phyloP scores from a whole-genome alignment of 2,888 invertebrate species.

The Stramonita haemastoma region DNA sequence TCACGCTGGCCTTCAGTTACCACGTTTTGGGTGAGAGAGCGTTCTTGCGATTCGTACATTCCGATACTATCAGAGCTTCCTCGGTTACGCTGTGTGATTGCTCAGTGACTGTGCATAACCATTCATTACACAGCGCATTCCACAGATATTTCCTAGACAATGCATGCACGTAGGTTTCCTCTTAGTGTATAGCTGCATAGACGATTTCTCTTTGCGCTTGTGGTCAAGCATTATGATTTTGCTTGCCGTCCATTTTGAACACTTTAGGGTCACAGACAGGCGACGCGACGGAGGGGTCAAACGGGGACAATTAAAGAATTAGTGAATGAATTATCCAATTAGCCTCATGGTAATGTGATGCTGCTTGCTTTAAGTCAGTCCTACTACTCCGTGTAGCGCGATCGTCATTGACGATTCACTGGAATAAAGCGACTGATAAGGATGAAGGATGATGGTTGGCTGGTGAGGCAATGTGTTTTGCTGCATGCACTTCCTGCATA shows the following conservation, averaged over 20 bases:
- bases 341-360: background rate
- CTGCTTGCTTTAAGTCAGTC: background rate
- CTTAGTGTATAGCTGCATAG: background rate
- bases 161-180: background rate
- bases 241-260: conserved; percentile 33
- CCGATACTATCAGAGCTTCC: conserved; percentile 38
- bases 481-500: no score
- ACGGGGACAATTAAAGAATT: background rate
- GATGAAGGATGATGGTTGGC: no score
- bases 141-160: background rate
- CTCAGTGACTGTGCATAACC: background rate
- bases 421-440: no score
- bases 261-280: background rate
- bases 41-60: conserved; percentile 7
- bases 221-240: background rate
- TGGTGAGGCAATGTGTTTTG: no score
- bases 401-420: no score
- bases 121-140: background rate
- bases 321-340: background rate
- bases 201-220: background rate
- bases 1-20: conserved; percentile 9
- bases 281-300: conserved; percentile 17
- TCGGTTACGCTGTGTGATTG: background rate
- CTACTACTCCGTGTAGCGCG: no score
- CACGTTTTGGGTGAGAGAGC: conserved; percentile 34